phyloP scores from a whole-genome alignment of 2,797 vertebrate genomes.

The Macroramphosus scolopax region DNA sequence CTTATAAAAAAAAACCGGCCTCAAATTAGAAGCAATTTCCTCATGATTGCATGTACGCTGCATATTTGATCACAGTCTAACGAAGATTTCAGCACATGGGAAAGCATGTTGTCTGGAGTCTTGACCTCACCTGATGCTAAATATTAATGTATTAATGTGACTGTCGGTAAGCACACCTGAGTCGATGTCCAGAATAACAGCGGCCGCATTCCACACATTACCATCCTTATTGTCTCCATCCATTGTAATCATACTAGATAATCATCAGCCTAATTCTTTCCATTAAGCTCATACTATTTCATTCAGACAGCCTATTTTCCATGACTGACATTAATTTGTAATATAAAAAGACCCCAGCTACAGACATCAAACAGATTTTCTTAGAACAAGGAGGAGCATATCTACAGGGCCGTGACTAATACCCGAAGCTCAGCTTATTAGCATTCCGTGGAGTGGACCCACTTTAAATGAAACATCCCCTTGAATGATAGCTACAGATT shows the following conservation, averaged over 20 bases:
- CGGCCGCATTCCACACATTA: slow-evolving; percentile 75
- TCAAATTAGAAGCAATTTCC: no score
- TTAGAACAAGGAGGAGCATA: slow-evolving; percentile 40
- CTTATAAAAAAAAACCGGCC: no score
- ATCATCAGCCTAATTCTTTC: slow-evolving; percentile 22
- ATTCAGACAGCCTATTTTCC: slow-evolving; percentile 41
- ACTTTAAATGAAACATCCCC: slow-evolving; percentile 56
- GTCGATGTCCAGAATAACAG: slow-evolving; percentile 80
- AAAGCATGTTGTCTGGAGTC: slow-evolving; percentile 2
- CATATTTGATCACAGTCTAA: no score
- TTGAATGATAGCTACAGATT: slow-evolving; percentile 60
- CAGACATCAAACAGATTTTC: slow-evolving; percentile 59
- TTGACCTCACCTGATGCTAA: slow-evolving; percentile 3
- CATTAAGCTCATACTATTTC: slow-evolving; percentile 20
- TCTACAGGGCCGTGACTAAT: slow-evolving; percentile 56
- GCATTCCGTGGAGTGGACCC: slow-evolving; percentile 46
- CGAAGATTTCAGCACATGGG: background rate
- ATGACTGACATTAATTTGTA: slow-evolving; percentile 51
- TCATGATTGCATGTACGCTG: no score
- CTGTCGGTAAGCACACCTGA: slow-evolving; percentile 67
- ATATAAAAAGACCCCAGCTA: slow-evolving; percentile 25
- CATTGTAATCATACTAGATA: slow-evolving; percentile 45
- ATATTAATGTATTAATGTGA: slow-evolving; percentile 4
- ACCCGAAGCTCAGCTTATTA: slow-evolving; percentile 48
- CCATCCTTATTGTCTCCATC: slow-evolving; percentile 49